Evolutionary conservation across 2,888 invertebrate genomes (phyloP), one percentile per base, ranked within the genome.

Genomic region (Ichneumon xanthorius): DNA sequence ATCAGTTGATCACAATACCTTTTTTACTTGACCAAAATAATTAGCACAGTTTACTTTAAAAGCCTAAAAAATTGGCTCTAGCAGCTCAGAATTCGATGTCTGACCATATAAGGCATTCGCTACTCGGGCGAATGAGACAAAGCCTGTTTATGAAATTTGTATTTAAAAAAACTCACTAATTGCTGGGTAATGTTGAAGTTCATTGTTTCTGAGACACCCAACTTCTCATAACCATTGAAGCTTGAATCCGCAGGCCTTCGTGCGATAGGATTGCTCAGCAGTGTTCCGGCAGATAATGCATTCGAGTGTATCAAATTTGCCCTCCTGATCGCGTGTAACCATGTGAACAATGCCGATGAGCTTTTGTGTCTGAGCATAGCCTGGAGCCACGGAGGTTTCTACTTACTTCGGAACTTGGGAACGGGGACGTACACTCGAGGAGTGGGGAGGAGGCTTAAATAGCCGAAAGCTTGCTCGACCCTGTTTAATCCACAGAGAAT

Each of bases 401-500:
- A 71, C 55, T 55, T 55, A 71, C 33, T n/a, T 72, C 37, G 55
- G 14, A 72, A 37, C 40, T 53, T 40, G 37, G 22, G 37, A 19
- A 55, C 55, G 55, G 55, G 37, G 5, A 22, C 19, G 72, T 37
- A 22, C 55, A 14, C 55, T 55, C 37, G 22, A 40, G 4, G 16
- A 22, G 72, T 37, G 55, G 37, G 9, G 72, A 22, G 6, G 72
- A 19, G 33, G 37, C 72, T 71, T 19, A 33, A 72, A 55, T 55
- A 55, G 55, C 55, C 72, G 71, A 72, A 58, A 72, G 55, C 55
- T 55, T 55, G 40, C 72, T 58, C 37, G 37, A 55, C 72, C 72
- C 40, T 55, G 19, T 37, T 55, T 55, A 72, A 72, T 72, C 72
- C 72, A 33, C 37, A 40, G 72, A 55, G 72, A 55, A 55, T 19